A percentile compares a stretch with the other conserved stretches of the same genome.
These are phyloP conservation scores for Microplitis demolitor DNA, from an alignment of 1,140 invertebrate species.

Conservation along the genomic window DNA sequence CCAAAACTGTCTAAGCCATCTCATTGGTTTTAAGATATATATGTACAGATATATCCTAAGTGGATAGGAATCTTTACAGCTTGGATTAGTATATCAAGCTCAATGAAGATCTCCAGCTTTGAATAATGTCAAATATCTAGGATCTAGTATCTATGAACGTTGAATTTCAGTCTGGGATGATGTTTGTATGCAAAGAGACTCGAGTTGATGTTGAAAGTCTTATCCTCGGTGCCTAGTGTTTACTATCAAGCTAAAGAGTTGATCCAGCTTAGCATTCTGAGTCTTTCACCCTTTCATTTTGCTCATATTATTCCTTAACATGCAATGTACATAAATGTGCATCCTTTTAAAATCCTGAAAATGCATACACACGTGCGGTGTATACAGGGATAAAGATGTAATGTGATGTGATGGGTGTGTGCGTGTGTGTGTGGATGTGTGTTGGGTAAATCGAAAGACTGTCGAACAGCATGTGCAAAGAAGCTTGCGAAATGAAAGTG, in stretches of 20 bases:
- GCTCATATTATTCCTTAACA: too few relatives aligned
- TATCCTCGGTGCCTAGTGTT: too few relatives aligned
- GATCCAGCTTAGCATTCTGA: too few relatives aligned
- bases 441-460: constrained; percentile 5
- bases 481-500: not conserved
- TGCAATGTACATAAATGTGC: too few relatives aligned
- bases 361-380: not conserved
- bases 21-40: constrained; percentile 42
- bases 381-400: too few relatives aligned
- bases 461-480: constrained; percentile 1
- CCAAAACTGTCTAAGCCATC: constrained; percentile 50
- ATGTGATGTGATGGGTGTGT: not conserved
- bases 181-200: too few relatives aligned
- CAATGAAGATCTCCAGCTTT: not conserved
- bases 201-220: too few relatives aligned
- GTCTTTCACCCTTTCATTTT: too few relatives aligned
- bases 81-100: not conserved
- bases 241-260: too few relatives aligned
- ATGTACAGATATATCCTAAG: constrained; percentile 21
- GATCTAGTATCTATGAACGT: too few relatives aligned
- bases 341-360: not conserved
- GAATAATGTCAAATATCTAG: too few relatives aligned
- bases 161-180: too few relatives aligned
- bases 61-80: not conserved
- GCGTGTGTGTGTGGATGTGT: not conserved